phyloP scores from a whole-genome alignment of 2,797 vertebrate genomes.

The Micromesistius poutassou region DNA sequence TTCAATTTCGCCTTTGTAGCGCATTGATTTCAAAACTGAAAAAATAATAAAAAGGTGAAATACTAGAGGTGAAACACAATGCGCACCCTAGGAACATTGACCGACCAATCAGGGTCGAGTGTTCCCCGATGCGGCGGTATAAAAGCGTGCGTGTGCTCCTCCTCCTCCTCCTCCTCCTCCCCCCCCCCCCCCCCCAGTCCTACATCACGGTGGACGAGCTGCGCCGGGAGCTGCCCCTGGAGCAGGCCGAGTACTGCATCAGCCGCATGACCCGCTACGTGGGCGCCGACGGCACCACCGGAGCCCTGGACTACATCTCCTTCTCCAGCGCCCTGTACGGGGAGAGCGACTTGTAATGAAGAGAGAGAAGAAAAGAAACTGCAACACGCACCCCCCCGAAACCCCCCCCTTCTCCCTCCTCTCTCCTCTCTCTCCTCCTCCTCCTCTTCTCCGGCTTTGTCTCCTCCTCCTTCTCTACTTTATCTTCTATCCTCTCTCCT shows the following conservation, averaged over 20 bases:
- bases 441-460: constrained; percentile 15
- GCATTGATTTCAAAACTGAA: too few species aligned
- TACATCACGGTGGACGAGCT: constrained; percentile 87
- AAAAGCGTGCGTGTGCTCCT: background rate
- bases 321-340: constrained; percentile 92
- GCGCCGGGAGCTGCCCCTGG: constrained; percentile 81
- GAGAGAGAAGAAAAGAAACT: constrained; percentile 33
- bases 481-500: too few species aligned
- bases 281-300: constrained; percentile 65
- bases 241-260: constrained; percentile 92
- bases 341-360: constrained; percentile 86
- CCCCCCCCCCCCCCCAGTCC: constrained; percentile 51
- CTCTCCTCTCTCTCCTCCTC: constrained; percentile 12
- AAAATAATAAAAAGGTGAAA: too few species aligned
- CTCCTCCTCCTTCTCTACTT: background rate
- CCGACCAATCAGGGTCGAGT: background rate
- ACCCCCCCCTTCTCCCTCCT: constrained; percentile 18
- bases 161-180: background rate
- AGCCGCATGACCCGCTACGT: constrained; percentile 82
- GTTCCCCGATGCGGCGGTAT: background rate
- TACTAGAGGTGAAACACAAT: too few species aligned
- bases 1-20: too few species aligned
- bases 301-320: constrained; percentile 88
- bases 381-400: background rate
- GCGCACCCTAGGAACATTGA: background rate